Conservation (phyloP, 2,797 vertebrate genomes). For the Labroides dimidiatus region DNA sequence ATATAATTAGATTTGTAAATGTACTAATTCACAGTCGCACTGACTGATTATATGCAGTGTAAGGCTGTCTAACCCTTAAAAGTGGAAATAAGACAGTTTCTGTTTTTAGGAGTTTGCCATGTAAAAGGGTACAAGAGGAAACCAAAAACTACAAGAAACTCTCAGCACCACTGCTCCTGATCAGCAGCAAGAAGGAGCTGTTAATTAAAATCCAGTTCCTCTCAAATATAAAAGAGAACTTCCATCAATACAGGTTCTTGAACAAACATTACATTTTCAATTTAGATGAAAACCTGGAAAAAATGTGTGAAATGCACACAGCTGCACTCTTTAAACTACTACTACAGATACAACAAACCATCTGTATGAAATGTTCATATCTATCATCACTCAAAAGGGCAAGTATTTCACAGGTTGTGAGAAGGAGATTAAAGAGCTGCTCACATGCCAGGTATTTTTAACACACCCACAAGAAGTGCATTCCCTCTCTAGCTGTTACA, state of each 20-base stretch:
- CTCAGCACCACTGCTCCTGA: conserved; percentile 6
- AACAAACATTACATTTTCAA: conserved; percentile 9
- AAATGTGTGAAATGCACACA: conserved; percentile 43
- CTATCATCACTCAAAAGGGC: conserved; percentile 21
- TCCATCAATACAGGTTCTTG: neutral
- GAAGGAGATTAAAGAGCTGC: conserved; percentile 18
- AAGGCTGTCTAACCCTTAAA: conserved; percentile 8
- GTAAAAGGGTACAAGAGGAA: neutral
- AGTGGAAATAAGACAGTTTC: conserved; percentile 24
- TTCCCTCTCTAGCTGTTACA: conserved; percentile 14
- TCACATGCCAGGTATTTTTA: conserved; percentile 38
- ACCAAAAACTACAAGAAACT: conserved; percentile 1
- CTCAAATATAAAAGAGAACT: neutral
- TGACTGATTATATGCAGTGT: conserved; percentile 28
- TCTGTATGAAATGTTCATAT: conserved; percentile 23
- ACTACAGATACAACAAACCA: neutral
- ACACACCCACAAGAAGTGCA: conserved; percentile 22
- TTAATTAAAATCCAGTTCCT: neutral
- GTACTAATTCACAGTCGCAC: conserved; percentile 49
- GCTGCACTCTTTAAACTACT: conserved; percentile 24
- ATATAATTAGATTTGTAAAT: conserved; percentile 68
- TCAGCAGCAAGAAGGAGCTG: neutral
- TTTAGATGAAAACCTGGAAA: conserved; percentile 1
- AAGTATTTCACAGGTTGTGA: conserved; percentile 23
- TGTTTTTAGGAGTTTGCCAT: conserved; percentile 18